These are phyloP conservation scores for Bucorvus abyssinicus DNA, from an alignment of 2,797 vertebrate species.

Conservation along the genomic window DNA sequence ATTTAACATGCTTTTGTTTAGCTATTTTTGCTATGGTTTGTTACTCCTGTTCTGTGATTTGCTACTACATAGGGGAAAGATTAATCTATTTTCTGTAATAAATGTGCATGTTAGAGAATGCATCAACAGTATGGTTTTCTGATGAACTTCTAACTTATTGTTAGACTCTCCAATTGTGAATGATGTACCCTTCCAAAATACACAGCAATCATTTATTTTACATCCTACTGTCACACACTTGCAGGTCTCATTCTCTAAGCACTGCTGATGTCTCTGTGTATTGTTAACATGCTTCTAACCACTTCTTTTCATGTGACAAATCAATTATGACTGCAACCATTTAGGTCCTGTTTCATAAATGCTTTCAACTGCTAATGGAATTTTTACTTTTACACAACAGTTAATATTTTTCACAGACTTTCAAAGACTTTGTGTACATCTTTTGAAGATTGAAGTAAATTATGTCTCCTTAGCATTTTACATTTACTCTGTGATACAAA, in stretches of 20 bases:
- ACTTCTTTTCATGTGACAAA: constrained; percentile 1
- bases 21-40: background rate
- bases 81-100: background rate
- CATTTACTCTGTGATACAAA: background rate
- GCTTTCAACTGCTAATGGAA: background rate
- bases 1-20: background rate
- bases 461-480: background rate
- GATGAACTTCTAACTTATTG: background rate
- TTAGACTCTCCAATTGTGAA: background rate
- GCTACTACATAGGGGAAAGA: background rate
- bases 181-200: background rate
- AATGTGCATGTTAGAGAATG: background rate
- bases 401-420: background rate
- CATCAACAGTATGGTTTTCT: background rate
- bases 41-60: background rate
- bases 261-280: background rate
- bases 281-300: background rate
- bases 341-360: background rate
- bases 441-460: background rate
- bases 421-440: background rate
- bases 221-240: background rate
- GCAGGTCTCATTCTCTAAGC: background rate
- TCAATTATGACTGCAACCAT: background rate
- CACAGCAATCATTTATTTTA: background rate
- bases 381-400: background rate